Evolutionary conservation across 2,888 invertebrate genomes (phyloP), one percentile per base, ranked within the genome.

Genomic region (Liodrosophila aerea): DNA sequence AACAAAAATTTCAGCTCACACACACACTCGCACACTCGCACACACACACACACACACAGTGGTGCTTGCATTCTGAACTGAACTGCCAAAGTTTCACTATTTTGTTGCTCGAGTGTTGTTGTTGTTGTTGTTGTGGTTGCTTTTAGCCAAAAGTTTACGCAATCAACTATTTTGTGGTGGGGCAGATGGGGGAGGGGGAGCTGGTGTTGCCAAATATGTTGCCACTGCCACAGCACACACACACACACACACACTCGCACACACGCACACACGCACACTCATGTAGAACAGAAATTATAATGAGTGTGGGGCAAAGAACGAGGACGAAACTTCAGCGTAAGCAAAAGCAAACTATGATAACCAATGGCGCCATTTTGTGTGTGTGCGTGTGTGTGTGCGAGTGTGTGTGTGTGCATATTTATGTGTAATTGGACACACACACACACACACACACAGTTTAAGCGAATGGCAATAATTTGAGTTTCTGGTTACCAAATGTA

Each of bases 81-180:
- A 56, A 34, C 51, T 56, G 36, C 11, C 41, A 69, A 64, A 69
- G 49, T 59, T 53, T 59, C 18, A 40, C 36, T 33, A 40, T 45
- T 49, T 52, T 45, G 57, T 57, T 44, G 54, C 44, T 65, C 15
- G 46, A 66, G 66, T 56, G 50, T 51, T 37, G 49, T 54, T 60
- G 16, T 43, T 58, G 39, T 46, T 52, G 56, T 76, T 71, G 68
- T 59, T 73, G 62, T 40, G 47, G 50, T 44, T 65, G 70, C 63
- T 71, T 60, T 66, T 39, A 64, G 64, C 58, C 61, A 58, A 69
- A 77, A 78, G 77, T 78, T 78, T 78, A 77, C 77, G 71, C 77
- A 77, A 71, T 74, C 59, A 67, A 71, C 71, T 74, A 67, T 64
- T 53, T 69, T 69, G 59, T 15, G 51, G 3, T 22, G 33, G 36